phyloP scores from a whole-genome alignment of 2,113 vertebrate species.

The Aldabrachelys gigantea region DNA sequence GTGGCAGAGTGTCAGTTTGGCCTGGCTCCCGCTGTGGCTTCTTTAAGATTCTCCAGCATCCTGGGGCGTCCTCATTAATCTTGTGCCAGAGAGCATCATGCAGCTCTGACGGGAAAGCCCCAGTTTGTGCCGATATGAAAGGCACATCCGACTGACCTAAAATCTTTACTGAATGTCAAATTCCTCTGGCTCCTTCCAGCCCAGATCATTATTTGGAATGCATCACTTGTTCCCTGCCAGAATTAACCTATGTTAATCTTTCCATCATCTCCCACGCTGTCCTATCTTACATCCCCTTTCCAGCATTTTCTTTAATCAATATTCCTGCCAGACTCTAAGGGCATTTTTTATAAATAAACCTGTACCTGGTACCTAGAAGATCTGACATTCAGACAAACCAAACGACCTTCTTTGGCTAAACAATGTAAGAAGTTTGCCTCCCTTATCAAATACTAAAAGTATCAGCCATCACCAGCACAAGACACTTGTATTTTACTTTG shows the following conservation, averaged over 20 bases:
- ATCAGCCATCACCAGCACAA: slow-evolving; percentile 22
- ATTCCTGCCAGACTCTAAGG: slow-evolving; percentile 43
- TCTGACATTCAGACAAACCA: slow-evolving; percentile 67
- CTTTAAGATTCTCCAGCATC: not conserved
- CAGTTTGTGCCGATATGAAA: not conserved
- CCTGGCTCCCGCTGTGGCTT: not conserved
- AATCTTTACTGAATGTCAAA: not conserved
- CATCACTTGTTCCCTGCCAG: not conserved
- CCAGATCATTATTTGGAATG: slow-evolving; percentile 8
- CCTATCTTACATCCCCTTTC: not conserved
- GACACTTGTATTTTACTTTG: slow-evolving; percentile 54
- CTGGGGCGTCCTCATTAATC: not conserved
- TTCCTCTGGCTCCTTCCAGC: not conserved
- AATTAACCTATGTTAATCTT: slow-evolving; percentile 52
- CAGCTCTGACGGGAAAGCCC: not conserved
- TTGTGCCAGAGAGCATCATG: not conserved
- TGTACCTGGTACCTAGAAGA: slow-evolving; percentile 27
- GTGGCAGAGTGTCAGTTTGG: not conserved
- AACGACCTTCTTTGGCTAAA: slow-evolving; percentile 47
- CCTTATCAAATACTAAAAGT: slow-evolving; percentile 50
- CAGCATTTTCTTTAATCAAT: slow-evolving; percentile 59
- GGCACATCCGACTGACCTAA: not conserved
- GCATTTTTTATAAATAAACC: slow-evolving; percentile 47
- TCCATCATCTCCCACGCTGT: slow-evolving; percentile 47
- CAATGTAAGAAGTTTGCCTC: slow-evolving; percentile 58